Base-by-base conservation (phyloP, 2,113 vertebrate species). In the Melanocharis versteri region DNA sequence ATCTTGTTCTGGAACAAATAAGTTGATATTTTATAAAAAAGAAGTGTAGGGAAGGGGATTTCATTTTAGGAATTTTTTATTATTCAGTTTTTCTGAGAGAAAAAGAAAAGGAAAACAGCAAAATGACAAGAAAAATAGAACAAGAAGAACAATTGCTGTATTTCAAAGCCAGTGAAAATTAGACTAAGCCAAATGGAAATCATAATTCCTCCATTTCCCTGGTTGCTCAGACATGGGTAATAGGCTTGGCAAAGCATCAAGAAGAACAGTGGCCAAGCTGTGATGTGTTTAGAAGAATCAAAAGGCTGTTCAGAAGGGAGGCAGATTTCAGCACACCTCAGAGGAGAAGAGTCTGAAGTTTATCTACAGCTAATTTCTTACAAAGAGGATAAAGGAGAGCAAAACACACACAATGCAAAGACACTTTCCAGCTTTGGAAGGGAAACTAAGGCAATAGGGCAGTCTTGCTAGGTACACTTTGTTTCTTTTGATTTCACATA, bases 111-210 rank as follows among this genome's bases (percentile, higher is more conserved):
- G 40, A 64, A 92, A 92, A n/a, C 2, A 7, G 73, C 37, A 65
- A 83, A 90, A 86, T 82, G 14, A 58, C 57, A 84, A 44, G n/a
- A 87, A 68, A 91, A 93, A 85, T 81, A 87, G 91, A 92, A 77
- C 51, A 93, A 93, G 91, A 93, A 95, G 95, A 94, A 79, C 94
- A 95, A 95, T 92, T 35, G 42, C 86, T 95, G 24, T 97, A 97
- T 97, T 97, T 97, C 96, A 97, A 97, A 98, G 81, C 94, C 92
- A 87, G 90, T 72, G 66, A 97, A 98, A 98, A 98, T 98, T 97
- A 98, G 96, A 97, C 96, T 96, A 96, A 97, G 95, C 96, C 97
- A 98, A 98, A 97, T 98, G 92, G 97, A 98, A 98, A 96, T 93
- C 86, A 56, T 98, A 98, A 97, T 96, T 98, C 96, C 97, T 97